Base-by-base conservation (phyloP, 2,888 invertebrate species). In the Smittia sp. region DNA sequence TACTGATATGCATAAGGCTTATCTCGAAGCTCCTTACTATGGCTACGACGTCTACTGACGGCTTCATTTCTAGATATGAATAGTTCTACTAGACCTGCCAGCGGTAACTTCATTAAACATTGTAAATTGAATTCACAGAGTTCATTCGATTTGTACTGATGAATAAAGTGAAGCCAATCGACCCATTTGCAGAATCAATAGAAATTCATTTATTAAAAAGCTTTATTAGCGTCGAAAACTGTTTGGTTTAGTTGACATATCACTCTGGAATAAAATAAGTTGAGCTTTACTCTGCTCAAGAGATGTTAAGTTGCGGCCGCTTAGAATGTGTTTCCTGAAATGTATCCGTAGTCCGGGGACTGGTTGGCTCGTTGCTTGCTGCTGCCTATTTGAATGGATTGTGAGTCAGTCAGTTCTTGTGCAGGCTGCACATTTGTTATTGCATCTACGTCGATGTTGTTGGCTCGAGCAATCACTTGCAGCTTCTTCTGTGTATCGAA, bases 1-100 rank as follows among this genome's bases (percentile, higher is more conserved):
- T 0, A 82, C 85, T 0, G 94, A 95, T 78, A 90, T 91, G 85
- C 81, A 86, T 1, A 87, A 87, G 79, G 93, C 93, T 0, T 92
- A 89, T 78, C 84, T 85, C 77, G 94, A 95, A 80, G 90, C 20
- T 27, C 25, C 25, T 6, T 27, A 27, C 13, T 63, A 63, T n/a
- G 63, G 63, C 2, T 63, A 63, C 15, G 63, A 63, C 63, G 25
- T 63, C 25, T 63, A 63, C 4, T 27, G 27, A n/a, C 27, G 27
- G 6, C 1, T 11, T 27, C 15, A 27, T 15, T 6, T 20, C n/a
- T 58, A 22, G 58, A 4, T 4, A 18, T 18, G 9, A 58, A 58
- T 58, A 58, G 32, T 3, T 32, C 4, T 3, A 32, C n/a, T n/a
- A 32, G 52, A 46, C 7, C 11, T 46, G 11, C 7, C n/a, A n/a